A percentile compares a stretch with the other conserved stretches of the same genome.
These are phyloP conservation scores for Agrochola circellaris DNA, from an alignment of 2,888 invertebrate species.

Conservation along the genomic window DNA sequence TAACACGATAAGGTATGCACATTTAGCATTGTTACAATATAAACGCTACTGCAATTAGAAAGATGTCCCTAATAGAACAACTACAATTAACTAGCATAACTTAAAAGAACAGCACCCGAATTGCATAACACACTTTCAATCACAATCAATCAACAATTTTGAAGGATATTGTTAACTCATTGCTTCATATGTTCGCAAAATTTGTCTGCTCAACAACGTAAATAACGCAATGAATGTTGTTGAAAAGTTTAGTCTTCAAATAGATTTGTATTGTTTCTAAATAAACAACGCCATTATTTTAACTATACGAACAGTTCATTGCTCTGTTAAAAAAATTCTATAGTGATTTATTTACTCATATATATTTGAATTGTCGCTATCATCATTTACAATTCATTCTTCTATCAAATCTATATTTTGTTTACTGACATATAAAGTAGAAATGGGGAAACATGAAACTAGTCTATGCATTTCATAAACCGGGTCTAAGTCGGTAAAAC, in stretches of 20 bases:
- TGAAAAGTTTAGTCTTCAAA: background rate
- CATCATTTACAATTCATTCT: conserved; percentile 17
- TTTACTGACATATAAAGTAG: background rate
- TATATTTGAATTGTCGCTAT: background rate
- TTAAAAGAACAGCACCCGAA: background rate
- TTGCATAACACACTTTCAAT: too few species aligned
- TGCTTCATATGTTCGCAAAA: too few species aligned
- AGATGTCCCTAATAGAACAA: conserved; percentile 15
- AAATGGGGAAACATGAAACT: conserved; percentile 3
- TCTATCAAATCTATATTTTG: background rate
- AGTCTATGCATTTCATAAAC: background rate
- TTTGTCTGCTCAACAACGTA: too few species aligned
- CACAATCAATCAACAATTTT: too few species aligned
- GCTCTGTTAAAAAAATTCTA: background rate
- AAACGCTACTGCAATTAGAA: conserved; percentile 46
- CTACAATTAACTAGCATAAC: background rate
- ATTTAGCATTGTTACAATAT: background rate
- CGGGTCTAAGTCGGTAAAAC: conserved; percentile 60
- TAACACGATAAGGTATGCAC: conserved; percentile 57
- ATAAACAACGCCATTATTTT: conserved; percentile 2
- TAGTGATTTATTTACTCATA: conserved; percentile 7
- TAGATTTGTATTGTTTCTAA: background rate
- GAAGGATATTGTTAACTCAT: too few species aligned
- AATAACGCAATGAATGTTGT: too few species aligned
- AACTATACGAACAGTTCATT: conserved; percentile 23